Percentiles rank a stretch among this genome's conserved stretches.
Evolutionary conservation across 2,797 vertebrate species (phyloP).

Genomic region (Chrosomus eos): DNA sequence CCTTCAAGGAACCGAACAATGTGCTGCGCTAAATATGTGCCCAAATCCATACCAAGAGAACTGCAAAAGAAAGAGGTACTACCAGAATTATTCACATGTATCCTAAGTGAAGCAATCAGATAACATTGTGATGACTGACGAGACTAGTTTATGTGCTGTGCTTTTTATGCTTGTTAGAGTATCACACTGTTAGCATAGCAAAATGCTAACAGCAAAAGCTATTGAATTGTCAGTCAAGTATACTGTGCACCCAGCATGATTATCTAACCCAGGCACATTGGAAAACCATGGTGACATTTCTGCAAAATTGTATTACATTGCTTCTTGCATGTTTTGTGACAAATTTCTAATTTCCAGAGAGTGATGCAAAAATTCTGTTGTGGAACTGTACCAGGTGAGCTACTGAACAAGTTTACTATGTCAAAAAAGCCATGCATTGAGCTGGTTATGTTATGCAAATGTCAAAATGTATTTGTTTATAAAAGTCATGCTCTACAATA

Average conservation of each 20-base stretch:
- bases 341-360: background rate
- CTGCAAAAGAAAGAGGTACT: background rate
- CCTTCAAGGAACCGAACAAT: slow-evolving; percentile 56
- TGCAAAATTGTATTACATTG: background rate
- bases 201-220: slow-evolving; percentile 1
- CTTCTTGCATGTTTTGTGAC: background rate
- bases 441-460: background rate
- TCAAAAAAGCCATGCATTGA: background rate
- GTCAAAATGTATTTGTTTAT: background rate
- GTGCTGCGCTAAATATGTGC: slow-evolving; percentile 28
- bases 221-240: background rate
- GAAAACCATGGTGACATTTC: background rate
- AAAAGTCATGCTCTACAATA: background rate
- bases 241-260: background rate
- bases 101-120: background rate
- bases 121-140: background rate
- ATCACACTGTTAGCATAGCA: background rate
- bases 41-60: slow-evolving; percentile 19
- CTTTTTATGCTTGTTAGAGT: background rate
- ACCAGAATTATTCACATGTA: background rate
- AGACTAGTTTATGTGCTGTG: background rate
- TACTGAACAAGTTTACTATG: background rate
- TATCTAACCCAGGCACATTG: background rate
- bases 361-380: background rate
- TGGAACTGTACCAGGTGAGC: background rate